Base-by-base conservation (phyloP, 2,113 vertebrate genomes). In the Periophthalmodon schlosseri region DNA sequence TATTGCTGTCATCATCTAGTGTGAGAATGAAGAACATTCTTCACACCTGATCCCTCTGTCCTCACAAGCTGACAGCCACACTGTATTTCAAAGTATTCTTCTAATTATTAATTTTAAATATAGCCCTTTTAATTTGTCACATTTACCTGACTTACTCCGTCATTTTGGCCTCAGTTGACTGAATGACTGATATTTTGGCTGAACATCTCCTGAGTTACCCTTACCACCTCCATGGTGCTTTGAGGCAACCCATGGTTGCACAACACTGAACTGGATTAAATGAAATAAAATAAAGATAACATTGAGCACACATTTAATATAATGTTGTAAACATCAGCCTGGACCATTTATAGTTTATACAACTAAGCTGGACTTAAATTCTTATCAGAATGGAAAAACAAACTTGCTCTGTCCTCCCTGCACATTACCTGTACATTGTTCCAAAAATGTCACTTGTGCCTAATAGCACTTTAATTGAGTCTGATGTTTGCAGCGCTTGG, bases 401-500 rank as follows among this genome's bases (percentile, higher is more conserved):
- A 70, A 36, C 21, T 34, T 68, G 18, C 33, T 20, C 23, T 52
- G 11, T 63, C 57, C 74, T 60, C 7, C 44, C 63, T 39, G 49
- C 54, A 44, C 15, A 79, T 77, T 63, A 76, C 47, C 64, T 74
- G 77, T 21, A 69, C 74, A 63, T 47, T 75, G 60, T 79, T 20
- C 24, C 80, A 72, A 49, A 80, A 86, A 83, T 74, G 65, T 84
- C 83, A 79, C 70, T 81, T 73, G 70, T 77, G 44, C 44, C 82
- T 81, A 81, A 85, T 66, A 74, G 70, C 56, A 57, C 64, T 76
- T 90, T 87, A 72, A 87, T 87, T 88, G 66, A 79, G 57, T 69
- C 70, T 79, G 83, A 84, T 92, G 87, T 89, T 84, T 85, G 86
- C 84, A 15, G 64, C 81, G 74, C 87, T 86, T 78, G 84, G 84